phyloP scores from a whole-genome alignment of 2,797 vertebrate species.

The Cuniculus paca region DNA sequence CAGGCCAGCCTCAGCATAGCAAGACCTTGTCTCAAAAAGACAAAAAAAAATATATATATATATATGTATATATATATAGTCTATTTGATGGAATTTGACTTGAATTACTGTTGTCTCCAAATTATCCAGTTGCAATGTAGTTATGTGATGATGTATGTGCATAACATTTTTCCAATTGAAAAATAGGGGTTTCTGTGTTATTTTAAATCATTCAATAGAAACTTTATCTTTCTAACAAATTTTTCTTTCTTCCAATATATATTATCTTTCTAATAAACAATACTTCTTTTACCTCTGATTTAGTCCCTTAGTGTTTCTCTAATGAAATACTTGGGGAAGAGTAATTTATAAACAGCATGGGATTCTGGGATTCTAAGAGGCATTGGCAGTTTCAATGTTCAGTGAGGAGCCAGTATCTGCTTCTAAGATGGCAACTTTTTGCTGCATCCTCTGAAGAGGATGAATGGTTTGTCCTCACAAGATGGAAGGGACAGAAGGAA shows the following conservation, averaged over 20 bases:
- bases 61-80: too few species aligned
- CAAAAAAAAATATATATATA: too few species aligned
- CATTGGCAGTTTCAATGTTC: not conserved
- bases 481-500: not conserved
- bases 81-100: not conserved
- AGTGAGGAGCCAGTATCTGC: not conserved
- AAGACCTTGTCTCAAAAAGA: too few species aligned
- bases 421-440: not conserved
- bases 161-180: conserved; percentile 1
- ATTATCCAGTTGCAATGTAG: not conserved
- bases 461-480: not conserved
- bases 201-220: not conserved
- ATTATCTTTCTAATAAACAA: not conserved
- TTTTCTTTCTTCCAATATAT: not conserved
- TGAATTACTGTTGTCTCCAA: not conserved
- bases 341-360: not conserved
- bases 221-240: not conserved
- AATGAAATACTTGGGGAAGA: not conserved
- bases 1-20: too few species aligned
- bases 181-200: not conserved
- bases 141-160: not conserved
- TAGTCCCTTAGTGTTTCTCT: not conserved
- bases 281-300: not conserved
- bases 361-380: not conserved
- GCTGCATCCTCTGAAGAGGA: not conserved